phyloP scores from a whole-genome alignment of 2,113 vertebrate species.

The Fregetta grallaria region DNA sequence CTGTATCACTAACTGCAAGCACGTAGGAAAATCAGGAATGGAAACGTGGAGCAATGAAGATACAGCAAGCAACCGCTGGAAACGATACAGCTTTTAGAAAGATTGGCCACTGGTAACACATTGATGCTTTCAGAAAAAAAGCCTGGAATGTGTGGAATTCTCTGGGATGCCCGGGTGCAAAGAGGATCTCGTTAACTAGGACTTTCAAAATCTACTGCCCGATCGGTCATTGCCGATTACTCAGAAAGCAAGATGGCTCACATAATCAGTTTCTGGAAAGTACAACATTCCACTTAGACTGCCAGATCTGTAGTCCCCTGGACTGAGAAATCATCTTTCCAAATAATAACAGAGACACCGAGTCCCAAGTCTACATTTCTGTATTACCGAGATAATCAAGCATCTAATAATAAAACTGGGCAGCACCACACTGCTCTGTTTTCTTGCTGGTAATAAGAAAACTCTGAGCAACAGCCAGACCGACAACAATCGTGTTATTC shows the following conservation, averaged over 20 bases:
- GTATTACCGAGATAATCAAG: background rate
- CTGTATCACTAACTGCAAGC: background rate
- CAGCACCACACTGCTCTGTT: background rate
- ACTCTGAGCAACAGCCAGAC: background rate
- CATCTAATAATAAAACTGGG: background rate
- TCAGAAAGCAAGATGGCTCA: slow-evolving; percentile 6
- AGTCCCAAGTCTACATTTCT: background rate
- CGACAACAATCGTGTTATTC: slow-evolving; percentile 17
- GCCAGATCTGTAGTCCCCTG: background rate
- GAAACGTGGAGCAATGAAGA: background rate
- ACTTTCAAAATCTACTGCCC: slow-evolving; percentile 7
- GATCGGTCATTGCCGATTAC: background rate
- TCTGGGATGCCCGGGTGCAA: slow-evolving; percentile 8
- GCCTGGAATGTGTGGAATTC: slow-evolving; percentile 43
- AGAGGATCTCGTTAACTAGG: background rate
- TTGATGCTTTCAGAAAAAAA: background rate
- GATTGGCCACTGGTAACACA: background rate
- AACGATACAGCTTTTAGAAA: background rate
- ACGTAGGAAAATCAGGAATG: background rate
- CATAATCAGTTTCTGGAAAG: background rate
- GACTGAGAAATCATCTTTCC: background rate
- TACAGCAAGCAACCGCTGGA: background rate
- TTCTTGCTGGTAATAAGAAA: background rate
- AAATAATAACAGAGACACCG: background rate
- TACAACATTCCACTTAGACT: background rate